Percentiles rank a stretch among this genome's conserved stretches.
These are phyloP conservation scores for Salpingus planirostris DNA, from an alignment of 2,888 invertebrate genomes.

Conservation along the genomic window DNA sequence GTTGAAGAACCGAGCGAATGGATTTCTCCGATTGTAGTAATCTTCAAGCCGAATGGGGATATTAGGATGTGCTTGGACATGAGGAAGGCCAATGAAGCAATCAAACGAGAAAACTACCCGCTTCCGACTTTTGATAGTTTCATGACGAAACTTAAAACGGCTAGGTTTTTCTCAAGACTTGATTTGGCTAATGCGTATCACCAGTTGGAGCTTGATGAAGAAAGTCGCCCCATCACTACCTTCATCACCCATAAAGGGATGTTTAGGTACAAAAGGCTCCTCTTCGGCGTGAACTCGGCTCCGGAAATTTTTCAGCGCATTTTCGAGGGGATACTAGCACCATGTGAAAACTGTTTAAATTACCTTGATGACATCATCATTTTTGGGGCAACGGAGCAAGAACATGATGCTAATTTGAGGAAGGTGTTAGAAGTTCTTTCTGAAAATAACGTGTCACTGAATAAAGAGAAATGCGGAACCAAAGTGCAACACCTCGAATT, in stretches of 20 bases:
- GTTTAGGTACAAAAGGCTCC: constrained; percentile 27
- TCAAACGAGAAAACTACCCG: constrained; percentile 22
- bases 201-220: constrained; percentile 20
- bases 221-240: constrained; percentile 16
- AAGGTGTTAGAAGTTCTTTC: neutral
- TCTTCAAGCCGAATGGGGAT: constrained; percentile 25
- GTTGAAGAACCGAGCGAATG: constrained; percentile 26
- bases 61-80: constrained; percentile 33
- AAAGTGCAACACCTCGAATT: neutral
- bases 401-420: constrained; percentile 23
- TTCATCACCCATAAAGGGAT: constrained; percentile 5
- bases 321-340: constrained; percentile 23
- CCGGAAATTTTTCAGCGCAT: constrained; percentile 25
- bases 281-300: constrained; percentile 33
- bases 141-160: constrained; percentile 20
- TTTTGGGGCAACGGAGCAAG: constrained; percentile 22
- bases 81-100: constrained; percentile 29
- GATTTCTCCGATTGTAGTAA: constrained; percentile 28
- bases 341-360: constrained; percentile 24
- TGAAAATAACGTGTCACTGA: neutral
- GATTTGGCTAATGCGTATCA: constrained; percentile 23
- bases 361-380: constrained; percentile 27
- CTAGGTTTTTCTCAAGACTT: constrained; percentile 22
- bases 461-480: neutral
- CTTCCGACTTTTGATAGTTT: constrained; percentile 22